Base-by-base conservation (phyloP, 1,140 invertebrate species). In the Tetramorium simillimum region DNA sequence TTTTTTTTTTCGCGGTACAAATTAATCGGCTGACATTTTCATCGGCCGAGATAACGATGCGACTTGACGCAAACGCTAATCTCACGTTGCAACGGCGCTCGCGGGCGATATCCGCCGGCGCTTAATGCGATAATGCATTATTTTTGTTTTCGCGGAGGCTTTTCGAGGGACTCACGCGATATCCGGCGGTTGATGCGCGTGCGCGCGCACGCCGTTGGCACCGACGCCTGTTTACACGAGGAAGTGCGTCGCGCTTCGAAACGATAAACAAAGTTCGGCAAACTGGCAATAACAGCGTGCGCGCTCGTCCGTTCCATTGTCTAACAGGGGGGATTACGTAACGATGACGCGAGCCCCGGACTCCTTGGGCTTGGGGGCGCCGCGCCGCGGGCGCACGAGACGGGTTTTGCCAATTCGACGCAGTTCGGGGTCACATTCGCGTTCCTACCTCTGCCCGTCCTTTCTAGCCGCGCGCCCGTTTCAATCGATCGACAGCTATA, bases 211-310 rank as follows among this genome's bases (percentile, higher is more conserved):
- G 14, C 21, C 65, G 51, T 81, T 81, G 77, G 77, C 77, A 70
- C 46, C 33, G 33, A 40, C 77, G 43, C 14, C 33, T 81, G 77
- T 81, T 81, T 81, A 70, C 46, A 21, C 21, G 63, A 81, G 46
- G 16, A 70, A 81, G 46, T 69, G 46, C 77, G 62, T 16, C 63
- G 62, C 21, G 46, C 24, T 16, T 53, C n/a, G 33, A 37, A 65
- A 12, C 16, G 33, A 51, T 56, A 84, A 84, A 73, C 53, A 60
- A 84, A 84, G 56, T 84, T 84, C 69, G 80, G 67, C 33, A 60
- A 84, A 84, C 56, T 73, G 53, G 69, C 69, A 84, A 62, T 73
- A 84, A 62, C 40, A 84, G 60, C 12, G 24, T 10, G 9, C 24
- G 1, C 21, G 33, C 62, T 24, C 28, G 2, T 14, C 63, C 49